Evolutionary conservation across 2,888 invertebrate genomes (phyloP), one percentile per base, ranked within the genome.

Genomic region (Cinara cedri): DNA sequence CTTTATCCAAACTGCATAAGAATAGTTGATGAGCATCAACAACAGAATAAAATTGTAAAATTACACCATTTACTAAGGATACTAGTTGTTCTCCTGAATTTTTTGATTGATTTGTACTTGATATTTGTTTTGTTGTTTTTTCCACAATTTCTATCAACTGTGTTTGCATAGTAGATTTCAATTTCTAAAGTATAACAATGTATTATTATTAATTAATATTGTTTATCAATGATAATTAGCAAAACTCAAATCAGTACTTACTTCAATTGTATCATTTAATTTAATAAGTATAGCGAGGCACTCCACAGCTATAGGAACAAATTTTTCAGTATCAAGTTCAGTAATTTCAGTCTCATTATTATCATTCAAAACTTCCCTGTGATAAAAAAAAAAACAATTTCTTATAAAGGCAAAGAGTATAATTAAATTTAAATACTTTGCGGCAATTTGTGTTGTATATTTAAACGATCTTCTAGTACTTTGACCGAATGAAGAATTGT

Each of bases 211-310:
- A 46, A 34, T 3, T 4, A 34, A 34, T 34, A 34, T 34, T 34
- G 34, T 34, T 4, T 34, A 21, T 21, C 21, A 57, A n/a, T 46
- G 6, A n/a, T 19, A 66, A 26, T 14, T n/a, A n/a, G 26, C 14
- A 54, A 70, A 8, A 65, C 9, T 24, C 11, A 51, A n/a, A 72
- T 34, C 21, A 46, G 1, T 34, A 80, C 85, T 83, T 85, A 92
- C 93, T 88, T 95, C 94, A 54, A 96, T 89, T 26, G 95, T 93
- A 84, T 94, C 95, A 74, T 93, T 92, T 83, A 96, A 88, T 85
- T 93, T 94, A 72, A 92, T 92, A 82, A 97, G 87, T 81, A 93
- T 90, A 16, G 92, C 93, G 72, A 97, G 89, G 82, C 96, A 95
- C 85, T 96, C 95, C 0, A 96, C 90, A 62, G 96, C 86, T 70